A percentile compares a stretch with the other conserved stretches of the same genome.
These are phyloP conservation scores for Drosophila pruinosa DNA, from an alignment of 1,140 invertebrate genomes.

Conservation along the genomic window DNA sequence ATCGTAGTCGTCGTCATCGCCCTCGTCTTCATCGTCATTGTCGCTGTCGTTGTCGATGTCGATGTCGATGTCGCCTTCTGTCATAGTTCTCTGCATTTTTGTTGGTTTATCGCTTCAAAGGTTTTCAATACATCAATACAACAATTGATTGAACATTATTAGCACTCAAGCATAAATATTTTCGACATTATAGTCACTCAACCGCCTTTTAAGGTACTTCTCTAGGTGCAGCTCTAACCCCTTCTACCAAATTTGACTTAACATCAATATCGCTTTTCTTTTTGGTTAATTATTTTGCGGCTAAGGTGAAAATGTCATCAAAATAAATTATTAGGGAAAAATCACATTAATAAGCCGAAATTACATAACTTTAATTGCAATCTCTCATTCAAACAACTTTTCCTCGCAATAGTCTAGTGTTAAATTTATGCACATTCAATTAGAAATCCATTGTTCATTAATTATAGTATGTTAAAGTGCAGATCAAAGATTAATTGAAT, in stretches of 20 bases:
- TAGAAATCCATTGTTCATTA: neutral
- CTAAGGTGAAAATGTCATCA: conserved; percentile 25
- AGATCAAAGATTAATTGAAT: conserved; percentile 1
- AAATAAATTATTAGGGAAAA: neutral
- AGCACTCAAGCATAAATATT: conserved; percentile 77
- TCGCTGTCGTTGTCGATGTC: conserved; percentile 16
- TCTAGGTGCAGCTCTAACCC: conserved; percentile 23
- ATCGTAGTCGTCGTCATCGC: conserved; percentile 43
- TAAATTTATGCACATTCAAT: neutral
- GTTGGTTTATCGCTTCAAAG: conserved; percentile 76
- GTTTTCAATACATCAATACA: conserved; percentile 51
- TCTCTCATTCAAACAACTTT: neutral
- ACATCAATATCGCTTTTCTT: neutral
- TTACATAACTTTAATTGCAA: neutral
- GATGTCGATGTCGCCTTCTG: conserved; percentile 27
- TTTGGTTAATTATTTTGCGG: conserved; percentile 27
- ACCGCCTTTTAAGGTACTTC: conserved; percentile 17
- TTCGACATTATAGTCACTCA: conserved; percentile 46
- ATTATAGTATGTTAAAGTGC: neutral
- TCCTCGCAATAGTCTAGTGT: neutral
- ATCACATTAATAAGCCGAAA: neutral
- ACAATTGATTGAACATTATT: conserved; percentile 80
- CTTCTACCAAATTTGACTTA: neutral
- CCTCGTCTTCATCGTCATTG: conserved; percentile 58
- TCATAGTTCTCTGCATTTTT: conserved; percentile 56